phyloP scores from a whole-genome alignment of 2,888 invertebrate species.

The Polydrusus pterygomalis region DNA sequence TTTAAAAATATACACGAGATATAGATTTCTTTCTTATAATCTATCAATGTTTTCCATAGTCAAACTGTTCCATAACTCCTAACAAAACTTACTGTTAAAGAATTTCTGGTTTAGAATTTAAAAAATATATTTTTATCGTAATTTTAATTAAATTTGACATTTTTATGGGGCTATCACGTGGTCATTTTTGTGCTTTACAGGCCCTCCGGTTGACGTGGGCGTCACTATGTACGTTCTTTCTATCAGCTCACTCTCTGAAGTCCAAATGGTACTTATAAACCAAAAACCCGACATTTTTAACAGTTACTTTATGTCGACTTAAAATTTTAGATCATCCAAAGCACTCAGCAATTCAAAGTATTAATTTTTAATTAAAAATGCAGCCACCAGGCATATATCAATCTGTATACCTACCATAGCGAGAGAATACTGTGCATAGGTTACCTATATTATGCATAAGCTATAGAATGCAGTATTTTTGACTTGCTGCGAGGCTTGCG shows the following conservation, averaged over 20 bases:
- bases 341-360: conserved; percentile 23
- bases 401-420: background rate
- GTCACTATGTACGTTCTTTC: conserved; percentile 98
- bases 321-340: conserved; percentile 28
- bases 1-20: background rate
- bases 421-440: background rate
- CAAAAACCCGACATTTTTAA: conserved; percentile 30
- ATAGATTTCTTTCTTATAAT: background rate
- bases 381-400: background rate
- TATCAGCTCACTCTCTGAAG: conserved; percentile 98
- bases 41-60: background rate
- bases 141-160: background rate
- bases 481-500: conserved; percentile 2
- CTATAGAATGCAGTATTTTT: background rate
- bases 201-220: conserved; percentile 97
- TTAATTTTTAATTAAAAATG: background rate
- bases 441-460: conserved; percentile 1
- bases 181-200: conserved; percentile 75
- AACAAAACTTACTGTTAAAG: conserved; percentile 7
- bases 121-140: background rate
- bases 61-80: conserved; percentile 23
- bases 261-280: conserved; percentile 88
- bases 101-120: conserved; percentile 13
- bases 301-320: conserved; percentile 35
- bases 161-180: conserved; percentile 22